Percentiles rank a stretch among this genome's conserved stretches.
These are phyloP conservation scores for Tetranychus cinnabarinus DNA, from an alignment of 1,140 invertebrate species.

Conservation along the genomic window DNA sequence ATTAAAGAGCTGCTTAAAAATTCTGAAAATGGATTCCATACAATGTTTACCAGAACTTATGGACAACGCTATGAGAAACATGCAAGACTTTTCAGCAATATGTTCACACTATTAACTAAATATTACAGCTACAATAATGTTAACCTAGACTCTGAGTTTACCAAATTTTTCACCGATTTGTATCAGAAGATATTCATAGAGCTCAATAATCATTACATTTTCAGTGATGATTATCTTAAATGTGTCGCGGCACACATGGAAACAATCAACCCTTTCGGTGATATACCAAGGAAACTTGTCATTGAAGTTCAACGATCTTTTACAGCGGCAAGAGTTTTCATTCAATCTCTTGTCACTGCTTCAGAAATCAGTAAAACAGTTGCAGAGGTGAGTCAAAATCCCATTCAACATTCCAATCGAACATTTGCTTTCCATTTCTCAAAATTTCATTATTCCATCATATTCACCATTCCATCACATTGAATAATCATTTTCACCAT, in stretches of 20 bases:
- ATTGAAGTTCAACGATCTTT: conserved; percentile 72
- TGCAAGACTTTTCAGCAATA: conserved; percentile 64
- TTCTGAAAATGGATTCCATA: conserved; percentile 61
- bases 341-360: conserved; percentile 57
- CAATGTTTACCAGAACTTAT: conserved; percentile 84
- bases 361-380: conserved; percentile 34
- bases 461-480: no score
- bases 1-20: conserved; percentile 57
- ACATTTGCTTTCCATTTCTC: no score
- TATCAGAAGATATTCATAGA: conserved; percentile 87
- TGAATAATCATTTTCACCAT: no score
- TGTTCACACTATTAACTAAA: conserved; percentile 66
- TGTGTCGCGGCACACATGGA: conserved; percentile 77
- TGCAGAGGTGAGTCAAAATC: conserved; percentile 10
- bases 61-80: conserved; percentile 85
- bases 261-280: conserved; percentile 74
- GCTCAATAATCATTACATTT: conserved; percentile 65
- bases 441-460: no score
- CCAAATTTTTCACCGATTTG: conserved; percentile 71
- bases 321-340: conserved; percentile 74
- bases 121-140: conserved; percentile 63
- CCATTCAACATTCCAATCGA: no score
- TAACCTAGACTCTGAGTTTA: conserved; percentile 59
- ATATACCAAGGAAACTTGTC: conserved; percentile 68
- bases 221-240: conserved; percentile 53